A percentile compares a stretch with the other conserved stretches of the same genome.
phyloP scores from a whole-genome alignment of 2,888 invertebrate species.

The Perdita meconis region DNA sequence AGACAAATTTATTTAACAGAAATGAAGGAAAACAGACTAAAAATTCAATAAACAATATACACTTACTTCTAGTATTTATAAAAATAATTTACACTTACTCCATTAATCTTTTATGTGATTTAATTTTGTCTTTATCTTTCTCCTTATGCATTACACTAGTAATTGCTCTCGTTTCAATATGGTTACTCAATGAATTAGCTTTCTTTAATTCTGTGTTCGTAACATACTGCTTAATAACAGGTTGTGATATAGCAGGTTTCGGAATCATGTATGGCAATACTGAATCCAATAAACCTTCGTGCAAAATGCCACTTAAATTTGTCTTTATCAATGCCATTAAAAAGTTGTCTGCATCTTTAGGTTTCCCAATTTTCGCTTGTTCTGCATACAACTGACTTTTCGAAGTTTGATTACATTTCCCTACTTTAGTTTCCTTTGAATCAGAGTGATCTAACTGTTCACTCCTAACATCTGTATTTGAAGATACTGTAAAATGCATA shows the following conservation, averaged over 20 bases:
- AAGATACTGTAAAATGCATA: background rate
- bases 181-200: slow-evolving; percentile 82
- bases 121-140: slow-evolving; percentile 75
- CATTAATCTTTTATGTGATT: slow-evolving; percentile 74
- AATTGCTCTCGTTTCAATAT: slow-evolving; percentile 65
- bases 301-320: slow-evolving; percentile 88
- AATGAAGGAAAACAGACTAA: too few relatives aligned
- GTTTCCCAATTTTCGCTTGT: slow-evolving; percentile 8
- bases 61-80: too few relatives aligned
- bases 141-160: slow-evolving; percentile 36
- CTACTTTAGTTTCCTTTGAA: slow-evolving; percentile 13
- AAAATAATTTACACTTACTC: slow-evolving; percentile 79
- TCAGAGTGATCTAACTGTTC: background rate
- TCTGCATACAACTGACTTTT: slow-evolving; percentile 2
- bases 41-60: too few relatives aligned
- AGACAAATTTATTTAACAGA: too few relatives aligned
- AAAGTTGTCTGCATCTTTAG: slow-evolving; percentile 54
- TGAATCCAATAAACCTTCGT: slow-evolving; percentile 93
- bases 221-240: slow-evolving; percentile 86
- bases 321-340: slow-evolving; percentile 81
- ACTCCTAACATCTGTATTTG: background rate
- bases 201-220: slow-evolving; percentile 85
- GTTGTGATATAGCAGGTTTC: slow-evolving; percentile 86
- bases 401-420: slow-evolving; percentile 21
- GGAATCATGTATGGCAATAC: slow-evolving; percentile 91